These are phyloP conservation scores for Schizaphis graminum DNA, from an alignment of 2,888 invertebrate species.

Conservation along the genomic window DNA sequence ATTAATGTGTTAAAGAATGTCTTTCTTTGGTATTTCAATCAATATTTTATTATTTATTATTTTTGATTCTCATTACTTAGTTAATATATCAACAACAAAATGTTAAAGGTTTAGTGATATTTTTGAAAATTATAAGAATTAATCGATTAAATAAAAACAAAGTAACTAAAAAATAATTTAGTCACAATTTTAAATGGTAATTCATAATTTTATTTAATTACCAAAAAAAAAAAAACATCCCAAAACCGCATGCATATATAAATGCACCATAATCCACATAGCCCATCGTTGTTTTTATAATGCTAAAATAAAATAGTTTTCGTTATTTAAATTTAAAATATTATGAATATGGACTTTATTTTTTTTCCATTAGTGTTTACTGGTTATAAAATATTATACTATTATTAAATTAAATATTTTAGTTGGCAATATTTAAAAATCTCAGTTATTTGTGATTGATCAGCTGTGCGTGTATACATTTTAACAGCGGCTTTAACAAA, in stretches of 20 bases:
- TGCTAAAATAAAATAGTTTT: not conserved
- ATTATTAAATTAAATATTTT: not conserved
- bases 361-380: not conserved
- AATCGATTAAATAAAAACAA: not conserved
- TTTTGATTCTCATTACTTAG: not conserved
- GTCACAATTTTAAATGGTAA: not conserved
- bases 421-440: not conserved
- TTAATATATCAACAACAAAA: not conserved
- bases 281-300: not conserved
- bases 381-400: not conserved
- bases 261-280: not conserved
- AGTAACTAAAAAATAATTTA: not conserved
- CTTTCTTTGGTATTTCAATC: not conserved
- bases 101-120: not conserved
- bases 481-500: not conserved
- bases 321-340: not conserved
- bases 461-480: not conserved
- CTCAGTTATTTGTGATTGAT: not conserved
- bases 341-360: not conserved
- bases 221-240: not conserved
- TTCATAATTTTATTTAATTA: not conserved
- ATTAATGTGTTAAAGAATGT: not conserved
- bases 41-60: not conserved
- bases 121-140: not conserved
- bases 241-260: not conserved